These are phyloP conservation scores for Scaptomyza parva DNA, from an alignment of 2,888 invertebrate species.

Conservation along the genomic window DNA sequence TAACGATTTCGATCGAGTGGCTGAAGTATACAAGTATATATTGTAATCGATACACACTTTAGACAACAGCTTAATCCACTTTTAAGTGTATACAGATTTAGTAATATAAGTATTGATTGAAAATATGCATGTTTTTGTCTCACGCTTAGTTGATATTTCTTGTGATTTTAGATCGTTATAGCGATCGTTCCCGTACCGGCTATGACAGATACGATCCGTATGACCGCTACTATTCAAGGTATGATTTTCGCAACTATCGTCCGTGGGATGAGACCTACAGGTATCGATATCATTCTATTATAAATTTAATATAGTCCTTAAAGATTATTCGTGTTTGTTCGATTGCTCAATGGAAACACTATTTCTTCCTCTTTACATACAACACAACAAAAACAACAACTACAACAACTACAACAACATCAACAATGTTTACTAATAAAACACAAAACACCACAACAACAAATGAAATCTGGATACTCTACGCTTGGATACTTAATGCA, in stretches of 20 bases:
- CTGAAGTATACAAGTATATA: too few species aligned
- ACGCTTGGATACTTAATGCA: constrained; percentile 53
- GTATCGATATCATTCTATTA: constrained; percentile 74
- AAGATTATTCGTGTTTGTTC: constrained; percentile 1
- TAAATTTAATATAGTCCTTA: constrained; percentile 8
- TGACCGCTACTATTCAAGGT: constrained; percentile 83
- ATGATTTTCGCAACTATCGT: constrained; percentile 84
- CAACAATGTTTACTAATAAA: constrained; percentile 51
- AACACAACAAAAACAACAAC: constrained; percentile 65
- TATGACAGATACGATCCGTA: constrained; percentile 81
- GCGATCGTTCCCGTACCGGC: constrained; percentile 76
- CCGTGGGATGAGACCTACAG: constrained; percentile 85
- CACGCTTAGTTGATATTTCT: not conserved
- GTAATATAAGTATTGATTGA: not conserved
- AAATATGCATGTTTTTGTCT: not conserved
- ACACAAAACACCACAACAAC: constrained; percentile 62
- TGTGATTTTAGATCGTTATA: constrained; percentile 77
- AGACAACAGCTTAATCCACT: not conserved
- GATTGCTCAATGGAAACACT: constrained; percentile 41
- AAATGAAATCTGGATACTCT: constrained; percentile 66
- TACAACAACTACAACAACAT: constrained; percentile 42
- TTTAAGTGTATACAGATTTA: not conserved
- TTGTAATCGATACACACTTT: too few species aligned
- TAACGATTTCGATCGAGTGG: too few species aligned
- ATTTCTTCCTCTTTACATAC: constrained; percentile 73